A percentile compares a stretch with the other conserved stretches of the same genome.
phyloP scores from a whole-genome alignment of 2,797 vertebrate genomes.

The Trichosurus vulpecula region DNA sequence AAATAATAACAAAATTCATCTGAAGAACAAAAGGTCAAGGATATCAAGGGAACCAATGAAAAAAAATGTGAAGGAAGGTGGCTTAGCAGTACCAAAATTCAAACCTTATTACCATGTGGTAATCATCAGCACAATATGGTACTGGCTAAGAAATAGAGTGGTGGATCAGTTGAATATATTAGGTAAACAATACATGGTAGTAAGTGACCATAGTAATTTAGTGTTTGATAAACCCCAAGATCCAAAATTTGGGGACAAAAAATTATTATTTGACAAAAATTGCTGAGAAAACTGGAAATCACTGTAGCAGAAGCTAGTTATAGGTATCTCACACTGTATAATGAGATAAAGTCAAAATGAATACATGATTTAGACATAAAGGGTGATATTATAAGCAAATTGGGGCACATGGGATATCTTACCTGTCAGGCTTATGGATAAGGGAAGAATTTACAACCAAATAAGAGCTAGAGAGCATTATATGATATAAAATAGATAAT shows the following conservation, averaged over 20 bases:
- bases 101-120: neutral
- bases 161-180: neutral
- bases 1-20: neutral
- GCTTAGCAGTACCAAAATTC: neutral
- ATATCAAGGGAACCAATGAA: neutral
- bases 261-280: neutral
- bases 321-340: neutral
- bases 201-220: neutral
- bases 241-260: neutral
- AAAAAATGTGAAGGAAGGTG: neutral
- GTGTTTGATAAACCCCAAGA: neutral
- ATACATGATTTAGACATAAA: neutral
- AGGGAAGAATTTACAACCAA: neutral
- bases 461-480: neutral
- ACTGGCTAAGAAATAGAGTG: neutral
- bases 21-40: neutral
- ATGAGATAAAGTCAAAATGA: neutral
- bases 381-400: neutral
- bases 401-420: neutral
- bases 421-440: neutral
- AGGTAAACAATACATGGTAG: neutral
- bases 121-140: neutral
- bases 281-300: neutral
- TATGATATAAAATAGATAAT: neutral
- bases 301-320: neutral